Conservation (phyloP, 1,140 invertebrate species). For the Dendroctonus ponderosae region DNA sequence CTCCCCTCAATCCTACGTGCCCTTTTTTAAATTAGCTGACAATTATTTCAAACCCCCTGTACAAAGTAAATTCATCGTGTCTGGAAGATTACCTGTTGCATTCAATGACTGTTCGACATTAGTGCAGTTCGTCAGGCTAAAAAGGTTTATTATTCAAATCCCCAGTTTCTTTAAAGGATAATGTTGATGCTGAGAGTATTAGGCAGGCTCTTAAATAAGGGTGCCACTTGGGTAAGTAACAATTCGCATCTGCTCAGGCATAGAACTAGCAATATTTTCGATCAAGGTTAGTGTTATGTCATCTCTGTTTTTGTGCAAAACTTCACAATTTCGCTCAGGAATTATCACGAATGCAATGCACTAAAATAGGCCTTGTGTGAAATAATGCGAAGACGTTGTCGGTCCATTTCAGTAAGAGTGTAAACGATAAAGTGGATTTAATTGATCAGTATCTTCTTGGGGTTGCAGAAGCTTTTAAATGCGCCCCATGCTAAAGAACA, state of each 20-base stretch:
- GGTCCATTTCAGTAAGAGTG: background rate
- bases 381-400: background rate
- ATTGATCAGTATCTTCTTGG: background rate
- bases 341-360: background rate
- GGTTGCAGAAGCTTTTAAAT: slow-evolving; percentile 21
- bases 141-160: slow-evolving; percentile 23
- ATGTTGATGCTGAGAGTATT: slow-evolving; percentile 24
- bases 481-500: slow-evolving; percentile 10
- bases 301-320: slow-evolving; percentile 15
- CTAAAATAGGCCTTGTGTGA: background rate
- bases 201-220: slow-evolving; percentile 13
- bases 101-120: slow-evolving; percentile 12
- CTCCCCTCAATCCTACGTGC: too few relatives aligned
- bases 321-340: slow-evolving; percentile 8
- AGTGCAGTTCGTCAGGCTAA: background rate
- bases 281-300: slow-evolving; percentile 31
- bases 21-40: too few relatives aligned
- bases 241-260: background rate
- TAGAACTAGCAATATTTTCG: background rate
- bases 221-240: slow-evolving; percentile 18
- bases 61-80: too few relatives aligned
- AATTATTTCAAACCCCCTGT: too few relatives aligned
- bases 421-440: background rate
- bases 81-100: too few relatives aligned
- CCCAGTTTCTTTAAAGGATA: slow-evolving; percentile 6